Evolutionary conservation across 1,140 invertebrate species (phyloP).

Genomic region (Plectrocnemia conspersa): DNA sequence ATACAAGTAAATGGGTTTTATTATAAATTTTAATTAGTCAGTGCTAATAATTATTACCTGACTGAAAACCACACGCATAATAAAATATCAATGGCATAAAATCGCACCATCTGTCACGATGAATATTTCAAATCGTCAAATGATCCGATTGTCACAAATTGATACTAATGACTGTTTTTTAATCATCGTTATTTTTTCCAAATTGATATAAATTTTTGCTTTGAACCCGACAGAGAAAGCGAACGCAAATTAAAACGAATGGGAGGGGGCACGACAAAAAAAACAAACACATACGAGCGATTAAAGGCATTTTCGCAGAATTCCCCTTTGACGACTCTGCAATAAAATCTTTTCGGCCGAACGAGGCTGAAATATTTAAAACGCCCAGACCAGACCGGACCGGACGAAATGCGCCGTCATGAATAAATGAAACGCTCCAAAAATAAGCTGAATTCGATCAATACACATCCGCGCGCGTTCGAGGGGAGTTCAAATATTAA

Average conservation of each 20-base stretch:
- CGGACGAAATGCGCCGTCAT: conserved; percentile 15
- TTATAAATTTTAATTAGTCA: too few relatives aligned
- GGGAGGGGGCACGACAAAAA: background rate
- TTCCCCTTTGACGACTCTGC: conserved; percentile 1
- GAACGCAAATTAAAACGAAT: too few relatives aligned
- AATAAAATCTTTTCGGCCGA: conserved; percentile 11
- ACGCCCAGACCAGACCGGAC: background rate
- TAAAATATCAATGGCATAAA: background rate
- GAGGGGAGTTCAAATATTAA: conserved; percentile 18
- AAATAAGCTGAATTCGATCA: conserved; percentile 16
- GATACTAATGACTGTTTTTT: too few relatives aligned
- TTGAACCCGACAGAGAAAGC: too few relatives aligned
- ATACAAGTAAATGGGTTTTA: background rate
- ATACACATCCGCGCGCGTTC: conserved; percentile 2
- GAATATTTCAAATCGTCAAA: too few relatives aligned
- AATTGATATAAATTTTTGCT: too few relatives aligned
- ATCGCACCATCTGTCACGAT: background rate
- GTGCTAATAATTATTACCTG: too few relatives aligned
- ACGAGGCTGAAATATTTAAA: conserved; percentile 3
- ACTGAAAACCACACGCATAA: background rate
- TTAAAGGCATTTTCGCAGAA: too few relatives aligned
- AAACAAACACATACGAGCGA: conserved; percentile 14
- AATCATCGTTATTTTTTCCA: too few relatives aligned
- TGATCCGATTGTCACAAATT: too few relatives aligned
- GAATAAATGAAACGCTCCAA: conserved; percentile 24